These are phyloP conservation scores for Sisor rabdophorus DNA, from an alignment of 2,113 vertebrate species.

Conservation along the genomic window DNA sequence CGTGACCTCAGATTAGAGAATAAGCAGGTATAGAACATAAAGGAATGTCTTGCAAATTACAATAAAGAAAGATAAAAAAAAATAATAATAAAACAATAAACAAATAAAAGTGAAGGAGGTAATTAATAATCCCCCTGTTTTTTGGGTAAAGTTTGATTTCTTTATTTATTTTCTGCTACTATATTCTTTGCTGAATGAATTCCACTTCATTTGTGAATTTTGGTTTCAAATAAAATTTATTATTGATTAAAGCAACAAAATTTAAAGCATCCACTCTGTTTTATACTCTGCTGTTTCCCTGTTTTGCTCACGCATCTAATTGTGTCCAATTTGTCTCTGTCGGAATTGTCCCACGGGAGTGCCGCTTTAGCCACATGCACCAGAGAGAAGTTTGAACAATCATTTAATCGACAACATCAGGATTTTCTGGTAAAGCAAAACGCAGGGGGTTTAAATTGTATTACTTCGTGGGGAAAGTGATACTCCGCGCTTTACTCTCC, in stretches of 20 bases:
- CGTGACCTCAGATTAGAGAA: too few species aligned
- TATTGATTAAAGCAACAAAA: background rate
- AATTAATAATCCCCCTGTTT: too few species aligned
- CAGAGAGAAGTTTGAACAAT: background rate
- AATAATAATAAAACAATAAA: too few species aligned
- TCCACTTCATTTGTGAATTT: background rate
- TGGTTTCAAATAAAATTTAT: background rate
- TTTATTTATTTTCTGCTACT: background rate
- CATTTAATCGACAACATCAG: slow-evolving; percentile 18
- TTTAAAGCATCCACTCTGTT: background rate
- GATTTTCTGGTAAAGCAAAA: slow-evolving; percentile 5
- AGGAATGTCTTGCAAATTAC: too few species aligned
- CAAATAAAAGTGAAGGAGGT: too few species aligned
- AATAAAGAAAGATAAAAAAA: too few species aligned
- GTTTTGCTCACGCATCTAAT: background rate
- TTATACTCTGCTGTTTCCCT: background rate
- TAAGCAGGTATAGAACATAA: too few species aligned
- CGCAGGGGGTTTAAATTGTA: slow-evolving; percentile 13
- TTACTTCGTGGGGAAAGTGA: slow-evolving; percentile 7
- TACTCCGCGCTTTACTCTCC: background rate
- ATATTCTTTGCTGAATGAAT: background rate
- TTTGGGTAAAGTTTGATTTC: slow-evolving; percentile 18
- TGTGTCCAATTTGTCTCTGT: background rate
- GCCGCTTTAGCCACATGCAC: background rate
- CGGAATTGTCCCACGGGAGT: too few species aligned